Evolutionary conservation across 2,797 vertebrate genomes (phyloP), one percentile per base, ranked within the genome.

Genomic region (Danio choprae): DNA sequence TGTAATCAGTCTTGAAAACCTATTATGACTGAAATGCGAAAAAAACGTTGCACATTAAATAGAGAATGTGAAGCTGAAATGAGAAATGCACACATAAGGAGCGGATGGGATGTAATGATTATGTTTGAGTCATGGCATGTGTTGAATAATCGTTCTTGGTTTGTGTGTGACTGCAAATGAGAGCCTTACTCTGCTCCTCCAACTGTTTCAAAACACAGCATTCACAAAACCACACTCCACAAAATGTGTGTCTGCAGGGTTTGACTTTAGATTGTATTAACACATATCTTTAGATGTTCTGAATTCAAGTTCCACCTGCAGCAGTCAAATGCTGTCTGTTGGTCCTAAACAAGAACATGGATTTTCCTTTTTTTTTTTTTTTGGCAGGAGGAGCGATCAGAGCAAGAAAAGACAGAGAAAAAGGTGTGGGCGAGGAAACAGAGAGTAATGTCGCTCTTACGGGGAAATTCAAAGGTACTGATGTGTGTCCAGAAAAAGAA

Each of bases 101-200:
- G 79, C 88, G 81, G 88, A 90, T 91, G 82, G 65, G 77, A 65
- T 77, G 76, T 59, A 71, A 84, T 76, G 86, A 86, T 89, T 87
- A 88, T 87, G 90, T 89, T 91, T 92, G 91, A 93, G 90, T 94
- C 92, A 93, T 92, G 85, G 82, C 78, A 29, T 69, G 74, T 85
- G 84, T 85, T 89, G 86, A 86, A 91, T 92, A 91, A 93, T 91
- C 87, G 89, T 86, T 64, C 41, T 83, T 87, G 82, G 83, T 88
- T 89, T 92, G 85, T 91, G 90, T 88, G 89, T 87, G 77, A 84
- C 58, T 71, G 82, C 84, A 86, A 86, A 93, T 92, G 87, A 87
- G 85, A 76, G 86, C 89, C 89, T 88, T 86, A 88, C 90, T 86
- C 56, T 79, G 56, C 84, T 90, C 86, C 29, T 85, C 82, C 88